phyloP scores from a whole-genome alignment of 2,888 invertebrate genomes.

The Lasioglossum marginatum region DNA sequence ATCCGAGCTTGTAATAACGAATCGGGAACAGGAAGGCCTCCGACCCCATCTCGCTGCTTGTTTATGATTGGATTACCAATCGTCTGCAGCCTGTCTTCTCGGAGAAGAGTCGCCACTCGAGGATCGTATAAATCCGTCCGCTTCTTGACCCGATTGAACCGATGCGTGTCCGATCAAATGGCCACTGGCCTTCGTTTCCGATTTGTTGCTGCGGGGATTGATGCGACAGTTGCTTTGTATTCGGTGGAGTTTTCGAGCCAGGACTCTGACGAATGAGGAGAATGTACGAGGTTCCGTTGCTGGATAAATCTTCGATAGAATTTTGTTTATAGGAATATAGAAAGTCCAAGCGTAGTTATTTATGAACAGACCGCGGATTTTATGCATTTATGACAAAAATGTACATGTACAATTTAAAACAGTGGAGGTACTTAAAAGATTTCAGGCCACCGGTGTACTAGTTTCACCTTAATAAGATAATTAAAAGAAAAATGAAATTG shows the following conservation, averaged over 20 bases:
- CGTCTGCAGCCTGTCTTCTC: neutral
- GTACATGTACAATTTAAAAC: no score
- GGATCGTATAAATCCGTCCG: conserved; percentile 36
- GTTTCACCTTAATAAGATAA: no score
- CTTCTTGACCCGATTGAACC: neutral
- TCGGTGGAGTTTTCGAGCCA: neutral
- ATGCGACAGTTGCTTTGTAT: neutral
- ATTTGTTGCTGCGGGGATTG: neutral
- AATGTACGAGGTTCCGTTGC: neutral
- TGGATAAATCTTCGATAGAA: neutral
- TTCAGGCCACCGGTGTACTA: no score
- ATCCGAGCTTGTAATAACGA: conserved; percentile 24
- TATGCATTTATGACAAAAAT: no score
- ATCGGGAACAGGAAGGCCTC: conserved; percentile 32
- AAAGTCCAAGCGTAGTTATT: neutral
- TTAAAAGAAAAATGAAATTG: no score
- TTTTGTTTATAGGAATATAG: neutral
- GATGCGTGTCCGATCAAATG: neutral
- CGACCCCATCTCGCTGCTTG: neutral
- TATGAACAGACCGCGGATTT: no score
- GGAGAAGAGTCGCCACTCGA: conserved; percentile 34
- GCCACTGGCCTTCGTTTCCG: neutral
- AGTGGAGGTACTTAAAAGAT: no score
- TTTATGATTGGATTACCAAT: conserved; percentile 31
- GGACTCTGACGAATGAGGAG: neutral